These are phyloP conservation scores for Macrobrachium nipponense DNA, from an alignment of 1,140 invertebrate species.

Conservation along the genomic window DNA sequence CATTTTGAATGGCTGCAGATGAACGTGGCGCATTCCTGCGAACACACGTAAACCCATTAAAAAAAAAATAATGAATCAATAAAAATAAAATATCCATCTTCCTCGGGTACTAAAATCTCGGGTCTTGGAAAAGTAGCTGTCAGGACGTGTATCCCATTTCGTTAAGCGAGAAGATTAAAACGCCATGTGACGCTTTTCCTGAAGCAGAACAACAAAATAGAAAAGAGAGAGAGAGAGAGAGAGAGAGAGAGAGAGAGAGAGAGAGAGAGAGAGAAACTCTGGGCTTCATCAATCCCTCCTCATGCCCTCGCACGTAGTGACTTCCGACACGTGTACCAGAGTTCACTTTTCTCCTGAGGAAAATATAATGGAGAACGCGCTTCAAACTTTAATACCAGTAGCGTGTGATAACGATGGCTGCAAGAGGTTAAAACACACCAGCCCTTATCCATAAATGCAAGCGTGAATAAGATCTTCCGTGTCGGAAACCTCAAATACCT, in stretches of 20 bases:
- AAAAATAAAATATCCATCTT: background rate
- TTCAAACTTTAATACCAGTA: background rate
- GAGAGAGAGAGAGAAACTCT: background rate
- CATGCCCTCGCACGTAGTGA: too few species aligned
- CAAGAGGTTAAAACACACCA: background rate
- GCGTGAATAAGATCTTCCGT: background rate
- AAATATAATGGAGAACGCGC: background rate
- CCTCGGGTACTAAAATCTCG: too few species aligned
- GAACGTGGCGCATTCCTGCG: too few species aligned
- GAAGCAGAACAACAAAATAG: background rate
- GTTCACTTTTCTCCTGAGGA: too few species aligned
- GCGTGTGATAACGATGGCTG: background rate
- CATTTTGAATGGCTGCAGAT: too few species aligned
- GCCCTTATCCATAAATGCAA: background rate
- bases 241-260: conserved; percentile 33
- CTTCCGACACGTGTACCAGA: too few species aligned
- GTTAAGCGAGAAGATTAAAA: background rate
- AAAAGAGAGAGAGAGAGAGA: conserved; percentile 13
- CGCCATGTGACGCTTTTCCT: background rate
- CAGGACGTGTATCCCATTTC: background rate
- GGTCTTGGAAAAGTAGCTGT: too few species aligned
- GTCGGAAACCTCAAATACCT: background rate
- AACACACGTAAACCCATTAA: too few species aligned
- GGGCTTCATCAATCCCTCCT: too few species aligned
- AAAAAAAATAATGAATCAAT: too few species aligned